Evolutionary conservation across 2,797 vertebrate genomes (phyloP), one percentile per base, ranked within the genome.

Genomic region (Danio choprae): DNA sequence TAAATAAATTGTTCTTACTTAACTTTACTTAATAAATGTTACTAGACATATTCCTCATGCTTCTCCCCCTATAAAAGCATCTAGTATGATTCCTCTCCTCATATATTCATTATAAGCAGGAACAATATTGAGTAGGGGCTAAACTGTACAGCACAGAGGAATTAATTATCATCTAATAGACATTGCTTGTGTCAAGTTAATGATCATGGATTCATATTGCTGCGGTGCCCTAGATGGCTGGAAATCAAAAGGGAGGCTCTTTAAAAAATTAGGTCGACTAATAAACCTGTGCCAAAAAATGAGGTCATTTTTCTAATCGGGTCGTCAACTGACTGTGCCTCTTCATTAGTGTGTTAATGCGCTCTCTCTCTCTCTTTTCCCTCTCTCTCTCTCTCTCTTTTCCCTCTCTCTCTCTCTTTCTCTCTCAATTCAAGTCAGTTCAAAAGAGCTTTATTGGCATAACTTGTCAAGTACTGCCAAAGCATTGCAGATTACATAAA

Each of bases 171-270:
- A 44, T 16, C 16, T 73, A 73, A 74, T 41, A 36, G 8, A 4
- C 18, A 16, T 75, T 68, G 62, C 75, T 72, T 76, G 50, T 81
- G 76, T 79, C 62, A 70, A 68, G 67, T 79, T 82, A 76, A 53
- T 73, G 65, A 44, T 79, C 71, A 80, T 58, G 76, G 71, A 77
- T 82, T 53, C 58, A 59, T 80, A 58, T 62, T 60, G 60, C 80
- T 72, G 41, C 73, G 73, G 38, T 79, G 71, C 70, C 84, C 84
- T 81, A 86, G 68, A 84, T 81, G 76, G 46, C 63, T 77, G 36
- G 43, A 74, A 65, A 43, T 58, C 41, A 40, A 64, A 75, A 72
- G 56, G 53, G 63, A 74, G 53, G 44, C 50, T 70, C 48, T 64
- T 79, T 79, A 29, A 62, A 51, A 80, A 84, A 83, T 8, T 15